A percentile compares a stretch with the other conserved stretches of the same genome.
Conservation (phyloP, 2,113 vertebrate genomes). For the Tragulus kanchil region DNA sequence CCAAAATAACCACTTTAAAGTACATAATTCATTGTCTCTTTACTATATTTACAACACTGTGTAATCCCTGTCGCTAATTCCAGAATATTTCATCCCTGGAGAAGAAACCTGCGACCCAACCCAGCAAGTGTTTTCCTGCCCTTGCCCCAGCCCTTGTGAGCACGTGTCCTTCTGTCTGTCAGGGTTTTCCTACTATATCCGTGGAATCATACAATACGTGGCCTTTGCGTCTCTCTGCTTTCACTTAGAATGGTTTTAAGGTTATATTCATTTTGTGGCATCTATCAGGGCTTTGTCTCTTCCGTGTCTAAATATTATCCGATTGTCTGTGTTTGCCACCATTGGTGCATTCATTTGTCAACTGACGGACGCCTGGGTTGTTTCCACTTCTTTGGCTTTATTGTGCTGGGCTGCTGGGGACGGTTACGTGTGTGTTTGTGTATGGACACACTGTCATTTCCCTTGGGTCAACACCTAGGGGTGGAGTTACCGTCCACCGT, state of each 20-base stretch:
- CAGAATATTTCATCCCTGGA: accelerated
- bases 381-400: too few relatives aligned
- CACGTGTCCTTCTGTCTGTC: accelerated
- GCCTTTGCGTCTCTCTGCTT: neutral
- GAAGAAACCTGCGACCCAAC: accelerated
- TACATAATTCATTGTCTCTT: neutral
- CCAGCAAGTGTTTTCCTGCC: accelerated
- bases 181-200: accelerated
- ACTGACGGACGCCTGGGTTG: accelerated
- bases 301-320: too few relatives aligned
- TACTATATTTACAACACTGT: neutral
- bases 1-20: neutral
- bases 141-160: accelerated
- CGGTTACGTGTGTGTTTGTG: accelerated
- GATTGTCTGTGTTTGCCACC: accelerated
- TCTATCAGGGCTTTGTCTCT: accelerated
- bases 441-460: neutral
- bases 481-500: neutral
- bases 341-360: neutral
- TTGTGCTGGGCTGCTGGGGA: neutral
- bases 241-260: neutral
- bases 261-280: accelerated
- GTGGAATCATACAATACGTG: accelerated
- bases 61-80: too few relatives aligned
- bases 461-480: neutral